Evolutionary conservation across 2,888 invertebrate species (phyloP).

Genomic region (Habrosyne pyritoides): DNA sequence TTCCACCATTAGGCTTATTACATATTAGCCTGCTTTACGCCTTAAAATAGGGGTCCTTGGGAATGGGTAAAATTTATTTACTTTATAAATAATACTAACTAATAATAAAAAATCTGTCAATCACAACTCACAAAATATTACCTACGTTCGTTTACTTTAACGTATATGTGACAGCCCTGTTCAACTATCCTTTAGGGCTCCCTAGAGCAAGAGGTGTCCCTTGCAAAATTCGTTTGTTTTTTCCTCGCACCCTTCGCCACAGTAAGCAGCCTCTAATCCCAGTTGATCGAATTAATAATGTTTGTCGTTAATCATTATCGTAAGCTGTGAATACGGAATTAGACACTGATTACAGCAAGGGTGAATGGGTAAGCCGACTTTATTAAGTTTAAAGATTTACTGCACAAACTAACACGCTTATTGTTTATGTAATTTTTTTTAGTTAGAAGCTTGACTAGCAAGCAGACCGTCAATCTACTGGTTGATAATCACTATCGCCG

Average conservation of each 20-base stretch:
- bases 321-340: conserved; percentile 77
- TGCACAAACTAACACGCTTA: background rate
- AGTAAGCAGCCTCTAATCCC: conserved; percentile 69
- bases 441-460: too few relatives aligned
- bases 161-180: conserved; percentile 25
- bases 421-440: too few relatives aligned
- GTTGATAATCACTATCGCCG: too few relatives aligned
- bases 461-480: too few relatives aligned
- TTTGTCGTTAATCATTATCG: conserved; percentile 82
- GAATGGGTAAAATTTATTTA: too few relatives aligned
- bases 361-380: conserved; percentile 67
- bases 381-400: conserved; percentile 64
- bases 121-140: too few relatives aligned
- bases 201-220: conserved; percentile 52
- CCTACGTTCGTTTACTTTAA: background rate
- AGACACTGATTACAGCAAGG: conserved; percentile 77
- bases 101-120: too few relatives aligned
- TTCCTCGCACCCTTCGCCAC: conserved; percentile 65
- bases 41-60: too few relatives aligned
- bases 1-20: too few relatives aligned
- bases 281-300: conserved; percentile 80
- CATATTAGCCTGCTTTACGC: too few relatives aligned
- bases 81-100: too few relatives aligned
- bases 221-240: conserved; percentile 77
- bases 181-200: conserved; percentile 35